phyloP scores from a whole-genome alignment of 2,113 vertebrate genomes.

The Murina feae region DNA sequence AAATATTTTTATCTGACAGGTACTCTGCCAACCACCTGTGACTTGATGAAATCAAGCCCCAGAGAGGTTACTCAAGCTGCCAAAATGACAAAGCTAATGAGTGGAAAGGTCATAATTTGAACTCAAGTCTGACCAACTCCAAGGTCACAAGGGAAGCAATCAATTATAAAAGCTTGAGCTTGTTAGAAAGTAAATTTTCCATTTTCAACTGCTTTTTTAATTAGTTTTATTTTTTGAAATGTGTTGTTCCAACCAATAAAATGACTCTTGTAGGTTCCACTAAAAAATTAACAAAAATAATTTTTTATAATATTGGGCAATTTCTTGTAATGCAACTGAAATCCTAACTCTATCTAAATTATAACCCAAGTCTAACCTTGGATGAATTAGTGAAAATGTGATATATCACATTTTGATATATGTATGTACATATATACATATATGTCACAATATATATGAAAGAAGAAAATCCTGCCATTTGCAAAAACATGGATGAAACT shows the following conservation, averaged over 20 bases:
- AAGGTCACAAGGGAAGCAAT: neutral
- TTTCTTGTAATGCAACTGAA: neutral
- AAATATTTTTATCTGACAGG: neutral
- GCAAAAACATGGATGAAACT: neutral
- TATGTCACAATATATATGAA: neutral
- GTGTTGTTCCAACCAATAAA: neutral
- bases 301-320: neutral
- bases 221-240: neutral
- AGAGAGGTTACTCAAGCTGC: neutral
- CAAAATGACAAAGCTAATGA: neutral
- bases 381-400: neutral
- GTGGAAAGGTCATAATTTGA: neutral
- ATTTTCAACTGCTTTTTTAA: neutral
- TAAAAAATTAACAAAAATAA: conserved; percentile 22
- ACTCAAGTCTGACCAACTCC: neutral
- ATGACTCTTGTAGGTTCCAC: neutral
- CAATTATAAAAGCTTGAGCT: neutral
- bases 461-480: neutral
- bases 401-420: too few species aligned
- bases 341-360: neutral
- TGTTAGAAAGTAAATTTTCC: neutral
- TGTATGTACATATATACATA: too few species aligned
- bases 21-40: neutral
- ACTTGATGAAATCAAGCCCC: neutral
- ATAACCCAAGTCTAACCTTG: neutral